These are phyloP conservation scores for Pycnonotus jocosus DNA, from an alignment of 2,113 vertebrate species.

Conservation along the genomic window DNA sequence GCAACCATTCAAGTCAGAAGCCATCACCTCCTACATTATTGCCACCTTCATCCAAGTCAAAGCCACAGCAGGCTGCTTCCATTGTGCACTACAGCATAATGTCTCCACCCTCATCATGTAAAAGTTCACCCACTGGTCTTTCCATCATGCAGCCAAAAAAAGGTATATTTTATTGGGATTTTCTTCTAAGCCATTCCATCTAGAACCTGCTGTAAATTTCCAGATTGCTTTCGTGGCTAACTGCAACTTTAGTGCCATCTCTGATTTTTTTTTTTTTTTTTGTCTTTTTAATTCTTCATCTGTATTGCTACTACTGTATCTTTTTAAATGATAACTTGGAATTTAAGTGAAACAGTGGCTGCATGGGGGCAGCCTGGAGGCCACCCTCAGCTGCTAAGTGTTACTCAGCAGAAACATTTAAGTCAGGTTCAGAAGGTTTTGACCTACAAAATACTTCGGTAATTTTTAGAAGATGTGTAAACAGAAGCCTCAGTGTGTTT, in stretches of 20 bases:
- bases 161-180: conserved; percentile 36
- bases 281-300: background rate
- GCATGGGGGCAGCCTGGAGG: background rate
- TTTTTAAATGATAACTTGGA: background rate
- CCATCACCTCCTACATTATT: conserved; percentile 58
- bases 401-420: background rate
- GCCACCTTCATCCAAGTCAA: conserved; percentile 61
- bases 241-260: background rate
- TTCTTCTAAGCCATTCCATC: conserved; percentile 17
- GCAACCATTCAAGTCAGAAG: conserved; percentile 57
- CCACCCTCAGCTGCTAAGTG: background rate
- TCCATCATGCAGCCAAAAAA: conserved; percentile 62
- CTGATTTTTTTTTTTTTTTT: background rate
- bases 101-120: conserved; percentile 59
- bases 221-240: background rate
- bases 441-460: background rate
- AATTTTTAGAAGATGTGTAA: background rate
- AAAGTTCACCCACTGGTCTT: conserved; percentile 54
- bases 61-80: conserved; percentile 53
- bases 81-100: conserved; percentile 61
- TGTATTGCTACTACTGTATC: background rate
- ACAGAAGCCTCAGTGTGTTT: background rate
- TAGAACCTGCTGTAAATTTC: background rate
- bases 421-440: background rate
- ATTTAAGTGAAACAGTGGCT: background rate